Evolutionary conservation across 2,113 vertebrate genomes (phyloP).

Genomic region (Ramphastos sulfuratus): DNA sequence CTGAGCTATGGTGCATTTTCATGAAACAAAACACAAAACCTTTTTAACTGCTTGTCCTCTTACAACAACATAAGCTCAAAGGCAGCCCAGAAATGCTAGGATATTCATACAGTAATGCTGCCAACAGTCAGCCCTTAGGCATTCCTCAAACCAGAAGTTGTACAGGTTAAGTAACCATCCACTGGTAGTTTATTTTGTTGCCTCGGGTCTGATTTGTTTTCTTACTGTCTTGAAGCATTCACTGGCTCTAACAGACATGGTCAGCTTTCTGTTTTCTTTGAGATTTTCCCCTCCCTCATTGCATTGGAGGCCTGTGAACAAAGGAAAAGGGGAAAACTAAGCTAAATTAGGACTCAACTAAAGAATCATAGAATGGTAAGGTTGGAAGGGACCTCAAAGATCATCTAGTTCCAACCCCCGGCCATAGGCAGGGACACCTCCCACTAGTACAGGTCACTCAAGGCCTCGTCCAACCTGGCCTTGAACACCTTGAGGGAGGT

Average conservation of each 20-base stretch:
- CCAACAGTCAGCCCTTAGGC: neutral
- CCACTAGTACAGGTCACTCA: no score
- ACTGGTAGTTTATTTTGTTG: neutral
- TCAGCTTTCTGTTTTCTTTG: neutral
- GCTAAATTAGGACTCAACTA: neutral
- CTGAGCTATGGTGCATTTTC: neutral
- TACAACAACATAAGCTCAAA: neutral
- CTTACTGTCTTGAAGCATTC: neutral
- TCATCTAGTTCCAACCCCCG: no score
- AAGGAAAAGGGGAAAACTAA: neutral
- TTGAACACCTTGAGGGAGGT: no score
- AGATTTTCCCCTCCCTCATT: neutral
- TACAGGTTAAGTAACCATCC: neutral
- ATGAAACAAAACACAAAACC: neutral
- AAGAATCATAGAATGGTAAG: no score
- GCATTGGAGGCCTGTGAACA: neutral
- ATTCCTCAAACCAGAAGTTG: neutral
- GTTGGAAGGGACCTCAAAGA: no score
- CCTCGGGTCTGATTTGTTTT: neutral
- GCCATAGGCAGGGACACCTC: no score
- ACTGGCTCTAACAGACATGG: neutral
- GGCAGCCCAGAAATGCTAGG: neutral
- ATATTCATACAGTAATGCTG: neutral
- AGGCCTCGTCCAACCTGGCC: no score
- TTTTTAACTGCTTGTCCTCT: neutral